Evolutionary conservation across 1,140 invertebrate species (phyloP), one percentile per base, ranked within the genome.

Genomic region (Coelopa frigida): DNA sequence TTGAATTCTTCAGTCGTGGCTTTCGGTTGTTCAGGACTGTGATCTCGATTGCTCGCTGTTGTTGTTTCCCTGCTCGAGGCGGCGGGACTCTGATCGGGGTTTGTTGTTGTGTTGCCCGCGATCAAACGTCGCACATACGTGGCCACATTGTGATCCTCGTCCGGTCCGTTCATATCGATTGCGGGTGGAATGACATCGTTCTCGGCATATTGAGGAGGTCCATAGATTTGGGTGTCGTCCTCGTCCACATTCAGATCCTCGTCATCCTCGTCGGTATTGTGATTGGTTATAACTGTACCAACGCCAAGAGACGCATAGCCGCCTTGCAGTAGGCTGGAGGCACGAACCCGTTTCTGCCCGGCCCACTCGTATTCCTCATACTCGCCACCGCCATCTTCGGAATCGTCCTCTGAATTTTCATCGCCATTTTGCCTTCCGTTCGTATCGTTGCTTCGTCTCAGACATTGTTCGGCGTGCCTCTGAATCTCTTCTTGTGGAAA

Each of bases 341-440:
- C 82, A 26, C 84, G 72, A 27, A 87, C 78, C 57, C 85, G 72
- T 48, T 80, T 81, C 58, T 88, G 84, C 3, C 84, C 84, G 8
- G 84, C 83, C 86, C 86, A 89, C 56, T 86, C 84, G 58, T 89
- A 89, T 54, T 88, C 86, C 56, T 89, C 86, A 58, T 78, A 87
- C 27, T 80, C 81, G 36, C 80, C 80, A 49, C 80, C 81, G 46
- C 81, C 80, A 37, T 82, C 81, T 44, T 84, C 80, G 15, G 73
- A 53, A 41, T 57, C 67, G 23, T 50, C 48, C 32, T 50, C 49
- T 17, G 46, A 48, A 48, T 48, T 24, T 43, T 47, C 45, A 33
- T 39, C 40, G 27, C 48, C 44, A 6, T 39, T 45, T 24, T 44
- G 37, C 27, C 35, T 36, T 4, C 46, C 49, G 46, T 49, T 52